Percentiles rank a stretch among this genome's conserved stretches.
These are phyloP conservation scores for Sphaeramia orbicularis DNA, from an alignment of 2,797 vertebrate genomes.

Conservation along the genomic window DNA sequence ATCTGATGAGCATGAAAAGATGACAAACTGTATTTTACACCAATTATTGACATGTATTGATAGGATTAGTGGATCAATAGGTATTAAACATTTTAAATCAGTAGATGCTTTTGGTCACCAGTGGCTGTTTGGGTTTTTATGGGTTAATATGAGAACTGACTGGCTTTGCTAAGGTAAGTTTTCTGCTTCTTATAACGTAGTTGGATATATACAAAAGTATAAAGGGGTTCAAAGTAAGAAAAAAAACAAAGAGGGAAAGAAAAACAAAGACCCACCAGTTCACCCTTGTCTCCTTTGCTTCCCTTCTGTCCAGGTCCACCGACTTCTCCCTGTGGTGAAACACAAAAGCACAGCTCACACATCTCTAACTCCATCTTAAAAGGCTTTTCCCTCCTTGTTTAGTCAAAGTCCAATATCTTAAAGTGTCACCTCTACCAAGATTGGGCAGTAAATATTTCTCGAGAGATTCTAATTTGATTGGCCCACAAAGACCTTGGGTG, in stretches of 20 bases:
- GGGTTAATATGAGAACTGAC: slow-evolving; percentile 20
- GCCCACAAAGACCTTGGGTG: slow-evolving; percentile 68
- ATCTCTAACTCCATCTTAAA: slow-evolving; percentile 44
- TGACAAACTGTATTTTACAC: no score
- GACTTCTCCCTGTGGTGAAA: slow-evolving; percentile 93
- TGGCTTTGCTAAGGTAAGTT: slow-evolving; percentile 17
- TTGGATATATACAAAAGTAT: background rate
- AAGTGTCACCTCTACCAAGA: slow-evolving; percentile 69
- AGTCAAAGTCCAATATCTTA: slow-evolving; percentile 61
- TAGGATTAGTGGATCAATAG: no score
- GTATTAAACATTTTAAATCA: no score
- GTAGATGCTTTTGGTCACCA: no score
- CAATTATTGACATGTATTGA: no score
- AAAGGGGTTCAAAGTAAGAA: slow-evolving; percentile 1
- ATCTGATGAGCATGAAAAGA: no score
- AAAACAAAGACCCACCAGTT: slow-evolving; percentile 88
- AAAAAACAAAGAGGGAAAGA: slow-evolving; percentile 2
- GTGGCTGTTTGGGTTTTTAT: no score
- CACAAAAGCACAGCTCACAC: slow-evolving; percentile 68
- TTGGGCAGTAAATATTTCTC: slow-evolving; percentile 70
- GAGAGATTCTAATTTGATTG: slow-evolving; percentile 79
- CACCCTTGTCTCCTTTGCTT: slow-evolving; percentile 97
- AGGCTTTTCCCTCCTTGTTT: slow-evolving; percentile 36
- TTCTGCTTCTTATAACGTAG: slow-evolving; percentile 8
- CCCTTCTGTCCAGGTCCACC: slow-evolving; percentile 98